A percentile compares a stretch with the other conserved stretches of the same genome.
Evolutionary conservation across 2,888 invertebrate species (phyloP).

Genomic region (Folsomia manolachei): DNA sequence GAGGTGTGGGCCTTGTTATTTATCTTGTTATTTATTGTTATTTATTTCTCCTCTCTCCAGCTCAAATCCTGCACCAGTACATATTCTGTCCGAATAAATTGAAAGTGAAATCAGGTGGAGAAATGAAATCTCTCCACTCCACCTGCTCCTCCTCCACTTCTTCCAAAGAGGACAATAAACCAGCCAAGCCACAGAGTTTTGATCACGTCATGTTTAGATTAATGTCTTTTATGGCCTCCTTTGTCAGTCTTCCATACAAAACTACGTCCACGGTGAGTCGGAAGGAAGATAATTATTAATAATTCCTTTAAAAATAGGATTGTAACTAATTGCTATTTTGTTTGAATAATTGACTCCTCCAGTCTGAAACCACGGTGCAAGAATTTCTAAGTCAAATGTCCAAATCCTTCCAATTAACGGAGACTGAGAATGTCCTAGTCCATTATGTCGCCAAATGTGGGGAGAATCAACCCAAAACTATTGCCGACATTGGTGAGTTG

Average conservation of each 20-base stretch:
- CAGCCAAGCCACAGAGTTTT: conserved; percentile 40
- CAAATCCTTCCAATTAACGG: conserved; percentile 28
- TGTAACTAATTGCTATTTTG: not conserved
- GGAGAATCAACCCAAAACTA: conserved; percentile 37
- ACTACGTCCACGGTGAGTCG: conserved; percentile 29
- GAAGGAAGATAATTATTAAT: not conserved
- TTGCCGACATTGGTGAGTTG: conserved; percentile 48
- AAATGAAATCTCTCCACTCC: conserved; percentile 26
- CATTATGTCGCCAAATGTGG: conserved; percentile 41
- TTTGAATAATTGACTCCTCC: conserved; percentile 1
- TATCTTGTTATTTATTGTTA: conserved; percentile 52
- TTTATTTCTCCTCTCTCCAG: conserved; percentile 50
- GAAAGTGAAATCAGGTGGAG: conserved; percentile 41
- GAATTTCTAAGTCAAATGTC: conserved; percentile 41
- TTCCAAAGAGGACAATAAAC: conserved; percentile 26
- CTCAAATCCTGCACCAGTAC: conserved; percentile 46
- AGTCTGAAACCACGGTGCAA: conserved; percentile 33
- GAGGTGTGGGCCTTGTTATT: conserved; percentile 49
- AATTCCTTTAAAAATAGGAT: not conserved
- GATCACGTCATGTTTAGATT: conserved; percentile 48
- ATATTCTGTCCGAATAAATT: conserved; percentile 48
- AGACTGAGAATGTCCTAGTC: conserved; percentile 35
- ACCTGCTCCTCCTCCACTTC: conserved; percentile 22
- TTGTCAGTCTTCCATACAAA: conserved; percentile 43
- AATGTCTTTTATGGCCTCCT: conserved; percentile 43